Evolutionary conservation across 2,113 vertebrate genomes (phyloP).

Genomic region (Sinocyclocheilus maitianheensis): DNA sequence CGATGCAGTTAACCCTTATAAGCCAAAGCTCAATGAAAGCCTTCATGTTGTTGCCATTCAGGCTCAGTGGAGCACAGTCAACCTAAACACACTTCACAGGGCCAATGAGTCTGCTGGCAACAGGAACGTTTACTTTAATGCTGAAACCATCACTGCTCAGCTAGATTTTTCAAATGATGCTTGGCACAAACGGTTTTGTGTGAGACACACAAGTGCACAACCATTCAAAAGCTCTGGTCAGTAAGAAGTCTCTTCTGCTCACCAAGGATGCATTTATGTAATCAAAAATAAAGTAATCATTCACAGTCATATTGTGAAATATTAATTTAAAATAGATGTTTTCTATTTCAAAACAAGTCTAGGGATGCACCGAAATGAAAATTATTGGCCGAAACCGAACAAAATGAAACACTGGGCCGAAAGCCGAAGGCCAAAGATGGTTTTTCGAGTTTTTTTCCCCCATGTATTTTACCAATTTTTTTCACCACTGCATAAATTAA

Average conservation of each 20-base stretch:
- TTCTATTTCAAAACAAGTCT: not conserved
- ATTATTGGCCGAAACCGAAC: too few relatives aligned
- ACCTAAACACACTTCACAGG: not conserved
- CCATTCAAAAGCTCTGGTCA: not conserved
- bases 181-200: not conserved
- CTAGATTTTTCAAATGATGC: not conserved
- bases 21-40: slow-evolving; percentile 54
- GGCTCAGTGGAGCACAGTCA: not conserved
- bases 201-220: not conserved
- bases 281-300: not conserved
- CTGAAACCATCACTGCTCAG: not conserved
- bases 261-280: not conserved
- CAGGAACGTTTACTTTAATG: not conserved
- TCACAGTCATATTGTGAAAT: not conserved
- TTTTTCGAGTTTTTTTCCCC: too few relatives aligned
- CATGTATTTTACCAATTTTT: too few relatives aligned
- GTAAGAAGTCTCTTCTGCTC: not conserved
- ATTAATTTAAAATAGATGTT: not conserved
- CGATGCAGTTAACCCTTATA: slow-evolving; percentile 57
- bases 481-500: too few relatives aligned
- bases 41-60: slow-evolving; percentile 52
- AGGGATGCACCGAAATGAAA: too few relatives aligned
- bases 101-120: not conserved
- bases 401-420: too few relatives aligned
- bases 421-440: too few relatives aligned